Evolutionary conservation across 2,888 invertebrate genomes (phyloP).

Genomic region (Pegoplata infirma): DNA sequence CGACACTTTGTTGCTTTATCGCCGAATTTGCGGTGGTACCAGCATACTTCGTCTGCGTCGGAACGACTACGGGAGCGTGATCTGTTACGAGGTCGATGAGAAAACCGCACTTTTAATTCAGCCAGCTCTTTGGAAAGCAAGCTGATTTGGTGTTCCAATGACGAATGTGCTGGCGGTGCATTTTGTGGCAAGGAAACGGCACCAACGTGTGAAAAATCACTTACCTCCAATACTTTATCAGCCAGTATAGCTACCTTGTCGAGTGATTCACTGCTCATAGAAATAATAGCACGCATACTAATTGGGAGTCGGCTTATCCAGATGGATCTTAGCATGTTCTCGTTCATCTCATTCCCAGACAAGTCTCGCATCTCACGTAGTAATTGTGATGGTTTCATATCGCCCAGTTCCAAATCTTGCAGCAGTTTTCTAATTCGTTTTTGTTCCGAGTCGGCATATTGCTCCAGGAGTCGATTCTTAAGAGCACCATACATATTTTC

Average conservation of each 20-base stretch:
- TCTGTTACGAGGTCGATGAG: slow-evolving; percentile 21
- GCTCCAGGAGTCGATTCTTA: slow-evolving; percentile 55
- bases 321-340: slow-evolving; percentile 62
- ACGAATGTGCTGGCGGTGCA: neutral
- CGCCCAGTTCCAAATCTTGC: slow-evolving; percentile 64
- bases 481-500: slow-evolving; percentile 58
- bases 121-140: slow-evolving; percentile 54
- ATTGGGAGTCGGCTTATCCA: slow-evolving; percentile 65
- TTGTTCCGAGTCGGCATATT: slow-evolving; percentile 64
- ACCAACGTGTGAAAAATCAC: slow-evolving; percentile 28
- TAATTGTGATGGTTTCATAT: slow-evolving; percentile 65
- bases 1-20: slow-evolving; percentile 50
- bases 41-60: slow-evolving; percentile 37
- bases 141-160: slow-evolving; percentile 11
- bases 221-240: slow-evolving; percentile 58
- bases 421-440: slow-evolving; percentile 63
- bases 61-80: neutral
- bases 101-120: neutral
- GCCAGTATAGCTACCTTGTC: slow-evolving; percentile 51
- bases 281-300: slow-evolving; percentile 60
- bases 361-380: slow-evolving; percentile 65
- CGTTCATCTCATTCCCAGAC: slow-evolving; percentile 59
- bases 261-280: slow-evolving; percentile 57
- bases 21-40: slow-evolving; percentile 56
- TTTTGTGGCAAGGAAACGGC: neutral